phyloP scores from a whole-genome alignment of 2,797 vertebrate species.

The Lerista edwardsae region DNA sequence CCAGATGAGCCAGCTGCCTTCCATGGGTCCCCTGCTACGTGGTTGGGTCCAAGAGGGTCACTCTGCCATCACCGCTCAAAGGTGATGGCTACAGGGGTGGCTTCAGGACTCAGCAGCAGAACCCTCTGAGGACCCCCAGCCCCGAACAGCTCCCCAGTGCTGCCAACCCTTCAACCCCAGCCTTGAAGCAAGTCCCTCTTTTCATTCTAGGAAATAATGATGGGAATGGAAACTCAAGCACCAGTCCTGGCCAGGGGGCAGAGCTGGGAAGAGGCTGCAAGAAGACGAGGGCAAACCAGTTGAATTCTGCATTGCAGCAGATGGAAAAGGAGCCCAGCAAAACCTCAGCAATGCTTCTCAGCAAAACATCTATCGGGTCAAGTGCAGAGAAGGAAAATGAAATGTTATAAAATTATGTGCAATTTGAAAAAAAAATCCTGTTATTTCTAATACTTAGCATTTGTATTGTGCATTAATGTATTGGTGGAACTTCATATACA shows the following conservation, averaged over 20 bases:
- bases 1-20: too few species aligned
- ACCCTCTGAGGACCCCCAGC: too few species aligned
- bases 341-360: background rate
- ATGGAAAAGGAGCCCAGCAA: background rate
- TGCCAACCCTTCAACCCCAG: too few species aligned
- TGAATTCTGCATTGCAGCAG: background rate
- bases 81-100: too few species aligned
- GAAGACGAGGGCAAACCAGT: background rate
- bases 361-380: slow-evolving; percentile 2
- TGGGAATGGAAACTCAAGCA: background rate
- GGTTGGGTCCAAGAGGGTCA: too few species aligned
- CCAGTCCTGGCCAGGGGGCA: too few species aligned
- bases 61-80: too few species aligned
- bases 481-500: too few species aligned
- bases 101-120: too few species aligned
- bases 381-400: slow-evolving; percentile 15
- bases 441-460: background rate
- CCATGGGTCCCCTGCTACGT: too few species aligned
- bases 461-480: background rate
- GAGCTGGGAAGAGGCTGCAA: slow-evolving; percentile 46
- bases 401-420: slow-evolving; percentile 28
- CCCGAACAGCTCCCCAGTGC: too few species aligned
- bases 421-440: slow-evolving; percentile 30
- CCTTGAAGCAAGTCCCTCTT: background rate
- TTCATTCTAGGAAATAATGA: background rate